These are phyloP conservation scores for Sipha maydis DNA, from an alignment of 2,888 invertebrate species.

Conservation along the genomic window DNA sequence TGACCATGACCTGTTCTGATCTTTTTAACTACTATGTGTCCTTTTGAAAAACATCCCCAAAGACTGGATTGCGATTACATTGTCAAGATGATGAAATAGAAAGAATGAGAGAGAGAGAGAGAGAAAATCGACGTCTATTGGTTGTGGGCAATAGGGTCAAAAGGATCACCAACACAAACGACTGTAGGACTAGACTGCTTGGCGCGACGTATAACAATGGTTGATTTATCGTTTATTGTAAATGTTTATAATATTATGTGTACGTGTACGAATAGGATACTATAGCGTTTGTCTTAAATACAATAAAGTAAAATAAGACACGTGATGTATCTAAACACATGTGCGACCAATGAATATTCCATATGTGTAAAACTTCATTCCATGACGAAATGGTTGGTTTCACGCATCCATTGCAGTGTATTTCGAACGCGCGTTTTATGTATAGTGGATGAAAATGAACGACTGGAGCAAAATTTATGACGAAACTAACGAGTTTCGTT, in stretches of 20 bases:
- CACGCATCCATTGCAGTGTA: slow-evolving; percentile 4
- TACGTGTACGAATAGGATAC: not conserved
- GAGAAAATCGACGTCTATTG: not conserved
- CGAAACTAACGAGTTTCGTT: slow-evolving; percentile 35
- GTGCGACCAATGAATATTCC: slow-evolving; percentile 40
- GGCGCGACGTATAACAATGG: slow-evolving; percentile 56
- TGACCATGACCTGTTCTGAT: not conserved
- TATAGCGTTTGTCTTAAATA: slow-evolving; percentile 38
- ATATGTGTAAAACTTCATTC: slow-evolving; percentile 16
- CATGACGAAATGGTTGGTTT: slow-evolving; percentile 50
- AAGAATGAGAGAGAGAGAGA: slow-evolving; percentile 51
- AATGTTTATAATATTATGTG: slow-evolving; percentile 43
- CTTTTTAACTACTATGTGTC: not conserved
- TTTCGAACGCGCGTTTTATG: slow-evolving; percentile 3
- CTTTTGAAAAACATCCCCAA: slow-evolving; percentile 38
- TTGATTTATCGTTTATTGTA: slow-evolving; percentile 59
- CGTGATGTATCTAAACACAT: slow-evolving; percentile 45
- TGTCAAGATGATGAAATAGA: slow-evolving; percentile 46
- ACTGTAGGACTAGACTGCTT: slow-evolving; percentile 54
- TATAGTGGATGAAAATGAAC: slow-evolving; percentile 11
- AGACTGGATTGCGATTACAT: slow-evolving; percentile 32
- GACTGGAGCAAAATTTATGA: slow-evolving; percentile 23
- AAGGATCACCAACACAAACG: slow-evolving; percentile 39
- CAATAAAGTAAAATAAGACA: slow-evolving; percentile 40
- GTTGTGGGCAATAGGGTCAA: slow-evolving; percentile 25